phyloP scores from a whole-genome alignment of 2,888 invertebrate species.

The Omphaloscelis lunosa region DNA sequence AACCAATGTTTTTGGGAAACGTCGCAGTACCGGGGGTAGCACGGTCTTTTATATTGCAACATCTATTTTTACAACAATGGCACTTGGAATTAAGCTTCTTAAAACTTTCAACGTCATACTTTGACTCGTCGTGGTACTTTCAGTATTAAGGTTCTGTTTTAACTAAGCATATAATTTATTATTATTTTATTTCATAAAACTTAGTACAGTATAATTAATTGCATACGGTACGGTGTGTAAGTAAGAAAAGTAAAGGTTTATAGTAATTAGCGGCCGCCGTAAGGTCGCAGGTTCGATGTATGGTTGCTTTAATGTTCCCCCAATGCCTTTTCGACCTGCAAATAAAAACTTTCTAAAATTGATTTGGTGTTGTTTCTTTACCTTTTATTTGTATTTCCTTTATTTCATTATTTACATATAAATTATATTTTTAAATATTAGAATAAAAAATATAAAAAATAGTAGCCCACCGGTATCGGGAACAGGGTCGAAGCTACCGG shows the following conservation, averaged over 20 bases:
- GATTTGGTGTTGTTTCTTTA: constrained; percentile 61
- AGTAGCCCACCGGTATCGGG: no score
- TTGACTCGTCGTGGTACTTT: constrained; percentile 31
- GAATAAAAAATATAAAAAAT: no score
- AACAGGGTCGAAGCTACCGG: no score
- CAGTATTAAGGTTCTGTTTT: neutral
- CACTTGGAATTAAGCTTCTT: constrained; percentile 2
- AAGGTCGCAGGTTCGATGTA: constrained; percentile 71
- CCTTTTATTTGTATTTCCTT: no score
- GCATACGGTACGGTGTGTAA: constrained; percentile 63
- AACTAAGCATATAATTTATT: neutral
- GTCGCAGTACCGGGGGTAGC: neutral
- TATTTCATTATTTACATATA: no score
- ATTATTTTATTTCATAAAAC: neutral
- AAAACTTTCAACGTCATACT: neutral
- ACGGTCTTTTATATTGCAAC: constrained; percentile 43
- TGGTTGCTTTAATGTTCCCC: constrained; percentile 78
- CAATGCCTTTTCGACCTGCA: constrained; percentile 79
- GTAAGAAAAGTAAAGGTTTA: constrained; percentile 58
- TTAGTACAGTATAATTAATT: constrained; percentile 20
- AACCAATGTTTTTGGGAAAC: neutral
- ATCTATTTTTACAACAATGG: constrained; percentile 35
- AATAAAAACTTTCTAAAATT: constrained; percentile 76
- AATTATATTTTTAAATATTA: no score
- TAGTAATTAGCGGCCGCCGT: constrained; percentile 57